Evolutionary conservation across 2,888 invertebrate species (phyloP).

Genomic region (Dorcus hopei): DNA sequence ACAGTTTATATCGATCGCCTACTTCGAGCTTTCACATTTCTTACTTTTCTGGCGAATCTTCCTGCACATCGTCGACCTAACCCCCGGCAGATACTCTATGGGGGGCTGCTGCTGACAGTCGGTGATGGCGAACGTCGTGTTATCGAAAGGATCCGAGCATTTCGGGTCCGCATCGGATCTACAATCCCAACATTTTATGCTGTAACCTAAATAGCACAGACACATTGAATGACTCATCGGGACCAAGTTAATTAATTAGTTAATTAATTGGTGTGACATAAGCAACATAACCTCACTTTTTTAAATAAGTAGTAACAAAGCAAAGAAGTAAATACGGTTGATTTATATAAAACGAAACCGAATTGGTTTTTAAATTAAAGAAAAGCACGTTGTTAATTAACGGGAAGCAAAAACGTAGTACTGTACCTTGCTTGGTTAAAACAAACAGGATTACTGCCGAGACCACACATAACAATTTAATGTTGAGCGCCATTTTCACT

Average conservation of each 20-base stretch:
- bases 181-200: slow-evolving; percentile 89
- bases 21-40: background rate
- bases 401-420: background rate
- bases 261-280: background rate
- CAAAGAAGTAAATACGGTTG: background rate
- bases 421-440: slow-evolving; percentile 7
- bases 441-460: background rate
- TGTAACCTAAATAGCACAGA: slow-evolving; percentile 29
- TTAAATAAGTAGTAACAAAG: background rate
- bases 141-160: slow-evolving; percentile 91
- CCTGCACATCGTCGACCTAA: slow-evolving; percentile 80
- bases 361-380: background rate
- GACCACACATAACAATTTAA: slow-evolving; percentile 5
- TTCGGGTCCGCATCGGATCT: slow-evolving; percentile 85
- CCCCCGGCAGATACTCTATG: slow-evolving; percentile 64
- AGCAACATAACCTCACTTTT: background rate
- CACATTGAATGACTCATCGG: background rate
- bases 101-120: slow-evolving; percentile 55
- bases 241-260: slow-evolving; percentile 3
- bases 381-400: background rate
- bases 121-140: slow-evolving; percentile 79
- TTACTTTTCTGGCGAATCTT: slow-evolving; percentile 88
- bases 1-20: background rate
- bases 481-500: background rate
- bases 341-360: background rate